These are phyloP conservation scores for Agriotes lineatus DNA, from an alignment of 2,888 invertebrate species.

Conservation along the genomic window DNA sequence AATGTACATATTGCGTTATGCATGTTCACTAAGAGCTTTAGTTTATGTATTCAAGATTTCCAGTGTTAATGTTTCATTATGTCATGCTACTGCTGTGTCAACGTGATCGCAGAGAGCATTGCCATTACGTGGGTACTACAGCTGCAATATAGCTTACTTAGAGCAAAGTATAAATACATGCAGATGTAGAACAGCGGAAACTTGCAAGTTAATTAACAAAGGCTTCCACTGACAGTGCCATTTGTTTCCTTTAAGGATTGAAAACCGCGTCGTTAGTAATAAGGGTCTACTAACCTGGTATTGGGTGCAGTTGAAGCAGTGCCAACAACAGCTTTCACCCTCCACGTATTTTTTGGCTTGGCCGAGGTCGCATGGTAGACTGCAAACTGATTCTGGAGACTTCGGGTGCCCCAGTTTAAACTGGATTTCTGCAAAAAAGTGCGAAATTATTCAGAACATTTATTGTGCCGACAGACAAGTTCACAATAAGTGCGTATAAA, in stretches of 20 bases:
- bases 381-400: constrained; percentile 92
- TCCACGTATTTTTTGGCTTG: constrained; percentile 94
- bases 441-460: constrained; percentile 5
- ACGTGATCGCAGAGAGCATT: neutral
- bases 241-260: neutral
- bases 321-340: constrained; percentile 95
- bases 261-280: neutral
- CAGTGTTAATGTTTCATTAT: constrained; percentile 20
- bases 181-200: no score
- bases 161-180: no score
- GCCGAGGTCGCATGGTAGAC: constrained; percentile 87
- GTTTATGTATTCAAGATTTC: constrained; percentile 11
- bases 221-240: no score
- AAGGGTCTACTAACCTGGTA: constrained; percentile 76
- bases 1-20: constrained; percentile 12
- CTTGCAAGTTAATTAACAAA: no score
- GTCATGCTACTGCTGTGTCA: constrained; percentile 5
- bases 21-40: constrained; percentile 7
- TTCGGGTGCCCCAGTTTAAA: constrained; percentile 84
- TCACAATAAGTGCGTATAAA: neutral
- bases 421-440: constrained; percentile 76
- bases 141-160: no score
- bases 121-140: neutral
- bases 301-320: constrained; percentile 90
- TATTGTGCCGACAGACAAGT: no score